A percentile compares a stretch with the other conserved stretches of the same genome.
Evolutionary conservation across 2,113 vertebrate species (phyloP).

Genomic region (Silurus glanis): DNA sequence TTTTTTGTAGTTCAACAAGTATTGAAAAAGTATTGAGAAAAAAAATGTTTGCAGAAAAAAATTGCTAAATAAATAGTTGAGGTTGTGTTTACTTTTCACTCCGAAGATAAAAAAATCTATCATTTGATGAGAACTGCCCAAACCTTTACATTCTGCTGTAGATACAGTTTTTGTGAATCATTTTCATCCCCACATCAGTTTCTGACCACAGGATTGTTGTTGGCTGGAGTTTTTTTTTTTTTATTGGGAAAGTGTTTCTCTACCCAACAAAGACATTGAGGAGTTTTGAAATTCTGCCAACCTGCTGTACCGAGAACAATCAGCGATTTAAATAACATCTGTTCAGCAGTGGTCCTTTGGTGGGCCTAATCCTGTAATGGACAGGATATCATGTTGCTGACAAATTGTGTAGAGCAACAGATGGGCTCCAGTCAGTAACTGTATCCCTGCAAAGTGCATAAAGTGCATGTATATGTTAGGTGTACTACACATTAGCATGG

Average conservation of each 20-base stretch:
- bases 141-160: background rate
- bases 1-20: background rate
- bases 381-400: background rate
- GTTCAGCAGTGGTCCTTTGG: background rate
- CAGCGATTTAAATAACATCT: background rate
- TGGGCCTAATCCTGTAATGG: background rate
- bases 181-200: background rate
- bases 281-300: background rate
- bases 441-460: background rate
- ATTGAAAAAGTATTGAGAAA: background rate
- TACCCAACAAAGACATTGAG: background rate
- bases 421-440: constrained; percentile 1
- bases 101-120: background rate
- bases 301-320: background rate
- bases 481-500: background rate
- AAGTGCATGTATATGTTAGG: background rate
- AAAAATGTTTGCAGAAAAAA: background rate
- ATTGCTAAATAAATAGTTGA: background rate
- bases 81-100: background rate
- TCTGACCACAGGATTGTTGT: background rate
- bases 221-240: background rate
- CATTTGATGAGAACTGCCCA: background rate
- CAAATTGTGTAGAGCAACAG: constrained; percentile 8
- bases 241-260: background rate
- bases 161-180: background rate